These are phyloP conservation scores for Malurus cyaneus DNA, from an alignment of 2,113 vertebrate genomes.

Conservation along the genomic window DNA sequence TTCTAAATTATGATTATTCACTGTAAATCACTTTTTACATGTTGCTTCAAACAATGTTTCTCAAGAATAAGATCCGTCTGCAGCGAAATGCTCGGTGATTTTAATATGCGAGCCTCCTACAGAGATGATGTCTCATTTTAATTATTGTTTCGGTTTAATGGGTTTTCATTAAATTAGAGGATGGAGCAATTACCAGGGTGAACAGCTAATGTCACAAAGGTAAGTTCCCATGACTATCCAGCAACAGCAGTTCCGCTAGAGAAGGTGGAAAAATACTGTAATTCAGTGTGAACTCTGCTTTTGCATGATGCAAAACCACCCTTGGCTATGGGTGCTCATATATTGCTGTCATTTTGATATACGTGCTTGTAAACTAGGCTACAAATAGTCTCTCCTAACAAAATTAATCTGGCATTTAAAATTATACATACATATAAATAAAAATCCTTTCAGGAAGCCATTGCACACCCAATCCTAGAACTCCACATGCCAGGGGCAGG, in stretches of 20 bases:
- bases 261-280: neutral
- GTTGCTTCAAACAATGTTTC: conserved; percentile 67
- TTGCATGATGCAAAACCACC: neutral
- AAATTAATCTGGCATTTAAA: conserved; percentile 3
- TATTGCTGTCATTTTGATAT: neutral
- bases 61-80: conserved; percentile 68
- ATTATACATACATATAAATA: neutral
- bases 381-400: neutral
- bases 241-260: conserved; percentile 25
- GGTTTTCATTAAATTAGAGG: conserved; percentile 86
- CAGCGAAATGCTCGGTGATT: conserved; percentile 70
- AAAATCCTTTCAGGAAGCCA: neutral
- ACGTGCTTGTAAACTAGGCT: neutral
- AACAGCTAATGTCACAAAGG: conserved; percentile 78
- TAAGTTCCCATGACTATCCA: conserved; percentile 71
- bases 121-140: conserved; percentile 84
- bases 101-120: conserved; percentile 82
- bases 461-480: neutral
- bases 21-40: conserved; percentile 71
- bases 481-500: neutral
- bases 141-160: conserved; percentile 85
- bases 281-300: neutral
- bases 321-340: neutral
- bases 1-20: conserved; percentile 64
- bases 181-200: conserved; percentile 79